phyloP scores from a whole-genome alignment of 92 coral and sea anemone genomes.

The Parazoanthus swiftii region DNA sequence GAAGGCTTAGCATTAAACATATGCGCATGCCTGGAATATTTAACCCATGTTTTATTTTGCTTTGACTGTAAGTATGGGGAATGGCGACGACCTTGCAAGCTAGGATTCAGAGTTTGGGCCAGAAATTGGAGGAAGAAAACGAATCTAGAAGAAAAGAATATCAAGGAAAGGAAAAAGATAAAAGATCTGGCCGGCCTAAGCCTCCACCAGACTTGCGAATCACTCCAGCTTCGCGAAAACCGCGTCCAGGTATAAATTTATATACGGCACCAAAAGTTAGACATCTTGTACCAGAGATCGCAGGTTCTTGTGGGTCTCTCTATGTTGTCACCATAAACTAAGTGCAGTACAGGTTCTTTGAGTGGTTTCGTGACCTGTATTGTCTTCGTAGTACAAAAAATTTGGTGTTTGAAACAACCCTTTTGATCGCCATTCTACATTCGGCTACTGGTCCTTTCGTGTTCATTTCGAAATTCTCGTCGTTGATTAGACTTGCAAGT shows the following conservation, averaged over 20 bases:
- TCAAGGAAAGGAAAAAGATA: slow-evolving; percentile 56
- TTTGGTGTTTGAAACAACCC: neutral
- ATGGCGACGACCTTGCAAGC: slow-evolving; percentile 90
- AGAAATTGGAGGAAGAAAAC: slow-evolving; percentile 81
- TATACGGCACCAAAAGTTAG: slow-evolving; percentile 68
- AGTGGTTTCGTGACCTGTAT: slow-evolving; percentile 35
- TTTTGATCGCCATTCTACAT: neutral
- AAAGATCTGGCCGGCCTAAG: slow-evolving; percentile 60
- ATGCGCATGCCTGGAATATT: slow-evolving; percentile 77
- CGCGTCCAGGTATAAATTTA: slow-evolving; percentile 78
- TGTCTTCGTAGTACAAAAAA: slow-evolving; percentile 2
- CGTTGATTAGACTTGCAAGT: slow-evolving; percentile 10
- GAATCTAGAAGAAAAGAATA: slow-evolving; percentile 71
- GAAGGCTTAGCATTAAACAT: slow-evolving; percentile 43
- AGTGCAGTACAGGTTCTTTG: slow-evolving; percentile 33
- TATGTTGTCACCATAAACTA: slow-evolving; percentile 38
- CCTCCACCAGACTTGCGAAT: slow-evolving; percentile 71
- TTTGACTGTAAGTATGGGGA: slow-evolving; percentile 85
- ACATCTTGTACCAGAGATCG: slow-evolving; percentile 21
- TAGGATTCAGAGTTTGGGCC: slow-evolving; percentile 89
- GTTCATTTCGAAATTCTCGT: slow-evolving; percentile 21
- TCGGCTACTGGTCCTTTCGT: slow-evolving; percentile 27
- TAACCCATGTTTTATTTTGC: slow-evolving; percentile 47
- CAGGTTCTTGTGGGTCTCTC: slow-evolving; percentile 54
- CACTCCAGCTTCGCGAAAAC: slow-evolving; percentile 66